A percentile compares a stretch with the other conserved stretches of the same genome.
These are phyloP conservation scores for Ptilonorhynchus violaceus DNA, from an alignment of 2,113 vertebrate genomes.

Conservation along the genomic window DNA sequence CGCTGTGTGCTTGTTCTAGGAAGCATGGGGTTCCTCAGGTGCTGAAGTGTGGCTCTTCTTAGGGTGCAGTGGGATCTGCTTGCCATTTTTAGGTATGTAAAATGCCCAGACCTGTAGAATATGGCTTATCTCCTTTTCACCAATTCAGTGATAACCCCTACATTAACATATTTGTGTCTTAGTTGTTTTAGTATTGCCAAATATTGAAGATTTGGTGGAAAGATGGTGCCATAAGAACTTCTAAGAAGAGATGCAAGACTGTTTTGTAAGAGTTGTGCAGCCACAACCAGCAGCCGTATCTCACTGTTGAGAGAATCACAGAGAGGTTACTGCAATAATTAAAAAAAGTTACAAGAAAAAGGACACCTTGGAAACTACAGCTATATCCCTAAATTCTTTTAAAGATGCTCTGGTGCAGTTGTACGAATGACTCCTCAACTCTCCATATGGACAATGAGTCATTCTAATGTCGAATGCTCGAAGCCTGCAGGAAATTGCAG, in stretches of 20 bases:
- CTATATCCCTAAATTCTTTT: not conserved
- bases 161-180: not conserved
- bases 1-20: fast-evolving
- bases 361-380: not conserved
- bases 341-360: not conserved
- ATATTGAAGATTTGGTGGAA: not conserved
- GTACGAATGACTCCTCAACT: not conserved
- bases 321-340: not conserved
- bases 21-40: fast-evolving
- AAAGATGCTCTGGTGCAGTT: not conserved
- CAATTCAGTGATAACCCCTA: not conserved
- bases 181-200: not conserved
- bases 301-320: not conserved
- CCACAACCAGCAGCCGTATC: not conserved
- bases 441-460: slow-evolving; percentile 3
- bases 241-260: not conserved
- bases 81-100: not conserved
- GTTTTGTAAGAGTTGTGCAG: not conserved
- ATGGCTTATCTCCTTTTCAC: not conserved
- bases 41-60: not conserved
- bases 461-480: slow-evolving; percentile 3
- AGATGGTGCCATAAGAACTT: not conserved
- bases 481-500: slow-evolving; percentile 1
- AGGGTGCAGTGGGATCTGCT: not conserved
- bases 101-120: not conserved